Base-by-base conservation (phyloP, 2,888 invertebrate genomes). In the Phanerotoma sp. region DNA sequence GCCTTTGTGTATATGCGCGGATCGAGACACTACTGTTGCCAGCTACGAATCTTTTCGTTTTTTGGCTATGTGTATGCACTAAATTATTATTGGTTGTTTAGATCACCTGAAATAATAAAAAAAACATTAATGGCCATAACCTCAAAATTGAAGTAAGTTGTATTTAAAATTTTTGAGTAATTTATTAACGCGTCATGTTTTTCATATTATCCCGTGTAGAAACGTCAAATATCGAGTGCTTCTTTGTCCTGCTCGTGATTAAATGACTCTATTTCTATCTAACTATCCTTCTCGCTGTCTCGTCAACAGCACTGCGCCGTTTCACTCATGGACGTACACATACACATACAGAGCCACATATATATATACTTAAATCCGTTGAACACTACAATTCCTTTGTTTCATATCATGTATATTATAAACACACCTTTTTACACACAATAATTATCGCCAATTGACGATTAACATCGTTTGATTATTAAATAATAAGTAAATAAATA, bases 21-120 rank as follows among this genome's bases (percentile, higher is more conserved):
- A 46, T 52, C 37, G 45, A 33, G 42, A 54, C 25, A 49, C 49
- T 45, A 51, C 54, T 63, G 63, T 61, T 63, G 63, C 61, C 61
- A 63, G 58, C 60, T 60, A 62, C 59, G 57, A 47, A 38, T 21
- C 38, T 32, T 37, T 18, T 49, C 13, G 45, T 40, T 40, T 46
- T 38, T 49, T 40, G 53, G 57, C 49, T 50, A 35, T 46, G 51
- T 44, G 49, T 42, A 13, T 10, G 21, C 18, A 16, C 41, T 33
- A 5, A 25, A 25, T 25, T 28, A 25, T 33, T 51, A 16, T 11
- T n/a, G 10, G n/a, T n/a, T n/a, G n/a, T n/a, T n/a, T n/a, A n/a
- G n/a, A n/a, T n/a, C n/a, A n/a, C n/a, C n/a, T n/a, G n/a, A n/a
- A n/a, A n/a, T n/a, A n/a, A n/a, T n/a, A n/a, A n/a, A n/a, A n/a